Evolutionary conservation across 2,888 invertebrate genomes (phyloP).

Genomic region (Nesidiocoris tenuis): DNA sequence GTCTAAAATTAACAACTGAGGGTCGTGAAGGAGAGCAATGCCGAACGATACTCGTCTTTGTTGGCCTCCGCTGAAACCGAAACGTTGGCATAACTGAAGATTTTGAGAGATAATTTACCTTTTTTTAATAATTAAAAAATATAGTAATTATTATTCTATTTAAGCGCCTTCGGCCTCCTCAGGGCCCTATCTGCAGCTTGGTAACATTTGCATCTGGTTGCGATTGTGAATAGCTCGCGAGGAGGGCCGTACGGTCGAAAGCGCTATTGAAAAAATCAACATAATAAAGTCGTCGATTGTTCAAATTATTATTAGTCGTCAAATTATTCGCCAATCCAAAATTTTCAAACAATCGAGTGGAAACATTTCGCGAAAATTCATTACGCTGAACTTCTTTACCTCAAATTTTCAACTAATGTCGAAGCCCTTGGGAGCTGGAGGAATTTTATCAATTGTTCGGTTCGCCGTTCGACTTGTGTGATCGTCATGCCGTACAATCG

Average conservation of each 20-base stretch:
- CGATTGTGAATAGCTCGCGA: too few relatives aligned
- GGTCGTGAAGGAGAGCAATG: slow-evolving; percentile 59
- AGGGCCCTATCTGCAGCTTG: too few relatives aligned
- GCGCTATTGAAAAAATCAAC: too few relatives aligned
- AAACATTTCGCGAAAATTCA: too few relatives aligned
- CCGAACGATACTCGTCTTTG: slow-evolving; percentile 59
- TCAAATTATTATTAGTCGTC: too few relatives aligned
- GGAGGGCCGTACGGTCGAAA: too few relatives aligned
- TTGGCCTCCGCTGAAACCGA: slow-evolving; percentile 57
- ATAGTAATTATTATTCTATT: neutral
- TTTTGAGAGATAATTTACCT: neutral
- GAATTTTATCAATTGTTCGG: slow-evolving; percentile 50
- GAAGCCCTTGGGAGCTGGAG: slow-evolving; percentile 50
- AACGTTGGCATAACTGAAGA: neutral
- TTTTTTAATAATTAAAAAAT: slow-evolving; percentile 2
- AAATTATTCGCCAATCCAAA: too few relatives aligned
- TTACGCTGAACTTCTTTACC: slow-evolving; percentile 46
- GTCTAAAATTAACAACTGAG: slow-evolving; percentile 56
- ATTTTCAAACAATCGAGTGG: too few relatives aligned
- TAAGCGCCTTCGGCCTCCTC: too few relatives aligned
- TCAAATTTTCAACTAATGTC: slow-evolving; percentile 50
- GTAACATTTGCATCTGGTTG: too few relatives aligned
- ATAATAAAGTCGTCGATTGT: too few relatives aligned
- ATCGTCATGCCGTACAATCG: slow-evolving; percentile 50
- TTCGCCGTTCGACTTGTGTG: slow-evolving; percentile 49